phyloP scores from a whole-genome alignment of 1,140 invertebrate species.

The Drosophila pachea region DNA sequence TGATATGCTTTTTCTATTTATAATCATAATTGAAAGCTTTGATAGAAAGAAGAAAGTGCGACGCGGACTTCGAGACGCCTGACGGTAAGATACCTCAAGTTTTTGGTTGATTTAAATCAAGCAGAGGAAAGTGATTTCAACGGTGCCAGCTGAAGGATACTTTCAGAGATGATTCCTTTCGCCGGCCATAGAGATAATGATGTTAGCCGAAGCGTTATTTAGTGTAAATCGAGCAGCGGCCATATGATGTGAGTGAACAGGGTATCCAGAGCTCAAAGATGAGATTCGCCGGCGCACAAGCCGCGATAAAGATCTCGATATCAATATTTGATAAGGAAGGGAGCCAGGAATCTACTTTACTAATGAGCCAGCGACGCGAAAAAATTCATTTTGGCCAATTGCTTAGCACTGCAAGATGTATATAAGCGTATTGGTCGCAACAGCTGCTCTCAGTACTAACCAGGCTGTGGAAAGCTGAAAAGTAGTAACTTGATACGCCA shows the following conservation, averaged over 20 bases:
- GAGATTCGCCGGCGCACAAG: constrained; percentile 2
- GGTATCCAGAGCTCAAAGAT: neutral
- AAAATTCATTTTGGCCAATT: constrained; percentile 35
- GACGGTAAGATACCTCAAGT: neutral
- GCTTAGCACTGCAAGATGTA: constrained; percentile 25
- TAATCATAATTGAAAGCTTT: constrained; percentile 25
- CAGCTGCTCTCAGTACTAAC: constrained; percentile 30
- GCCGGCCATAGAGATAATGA: too few species aligned
- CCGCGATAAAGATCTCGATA: constrained; percentile 43
- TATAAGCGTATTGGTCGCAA: constrained; percentile 12
- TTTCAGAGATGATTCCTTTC: too few species aligned
- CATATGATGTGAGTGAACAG: neutral
- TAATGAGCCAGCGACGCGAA: constrained; percentile 33
- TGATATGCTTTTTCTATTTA: neutral
- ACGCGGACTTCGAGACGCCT: neutral
- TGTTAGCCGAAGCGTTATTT: too few species aligned
- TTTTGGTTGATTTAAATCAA: neutral
- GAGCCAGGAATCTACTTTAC: constrained; percentile 40
- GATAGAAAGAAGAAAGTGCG: constrained; percentile 9
- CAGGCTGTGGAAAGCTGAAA: constrained; percentile 20
- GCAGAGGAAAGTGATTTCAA: too few species aligned
- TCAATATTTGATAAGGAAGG: constrained; percentile 28
- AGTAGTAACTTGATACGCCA: constrained; percentile 16
- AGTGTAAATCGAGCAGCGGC: neutral
- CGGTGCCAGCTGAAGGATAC: too few species aligned